Evolutionary conservation across 2,797 vertebrate species (phyloP), one percentile per base, ranked within the genome.

Genomic region (Hipposideros larvatus): DNA sequence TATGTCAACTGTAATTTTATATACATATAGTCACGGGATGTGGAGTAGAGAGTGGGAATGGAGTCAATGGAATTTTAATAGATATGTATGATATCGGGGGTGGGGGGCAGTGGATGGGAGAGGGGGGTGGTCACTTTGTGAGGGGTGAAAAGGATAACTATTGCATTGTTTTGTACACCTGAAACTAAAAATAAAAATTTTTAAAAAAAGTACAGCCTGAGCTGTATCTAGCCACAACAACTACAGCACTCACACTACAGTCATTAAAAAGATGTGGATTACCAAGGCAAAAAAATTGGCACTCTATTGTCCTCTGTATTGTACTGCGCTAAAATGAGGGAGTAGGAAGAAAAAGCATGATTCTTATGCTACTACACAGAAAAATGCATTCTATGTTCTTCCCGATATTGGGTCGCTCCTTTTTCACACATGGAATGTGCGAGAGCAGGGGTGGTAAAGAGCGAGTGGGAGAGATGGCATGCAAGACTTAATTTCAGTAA

Each of bases 391-490:
- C 75, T 79, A 41, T 51, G 94, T 96, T 88, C 85, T 90, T 85
- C 48, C 87, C 77, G 75, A 4, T 65, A 31, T 15, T 21, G 55
- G 48, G 68, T 2, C 46, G 55, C 57, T 94, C 87, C 87, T 84
- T 90, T 78, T 80, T 75, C 84, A 79, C 51, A 74, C 80, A 65
- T n/a, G 93, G 96, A 96, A 95, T 90, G 96, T 66, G 34, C 82
- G 51, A 88, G 80, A 83, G 68, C 77, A 95, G 79, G 85, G 34
- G 55, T 71, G 53, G 94, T 1, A 51, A 41, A n/a, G 57, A 87
- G 13, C 4, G 31, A 94, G 94, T 75, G 78, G 92, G 96, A 79
- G 88, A 48, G 53, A 0, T 66, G 92, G 92, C 92, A 57, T 31
- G 48, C 0, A 24, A 78, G 46, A 63, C 46, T 87, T n/a, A 11